Conservation (phyloP, 2,888 invertebrate species). For the Drosophila pseudotakahashii region DNA sequence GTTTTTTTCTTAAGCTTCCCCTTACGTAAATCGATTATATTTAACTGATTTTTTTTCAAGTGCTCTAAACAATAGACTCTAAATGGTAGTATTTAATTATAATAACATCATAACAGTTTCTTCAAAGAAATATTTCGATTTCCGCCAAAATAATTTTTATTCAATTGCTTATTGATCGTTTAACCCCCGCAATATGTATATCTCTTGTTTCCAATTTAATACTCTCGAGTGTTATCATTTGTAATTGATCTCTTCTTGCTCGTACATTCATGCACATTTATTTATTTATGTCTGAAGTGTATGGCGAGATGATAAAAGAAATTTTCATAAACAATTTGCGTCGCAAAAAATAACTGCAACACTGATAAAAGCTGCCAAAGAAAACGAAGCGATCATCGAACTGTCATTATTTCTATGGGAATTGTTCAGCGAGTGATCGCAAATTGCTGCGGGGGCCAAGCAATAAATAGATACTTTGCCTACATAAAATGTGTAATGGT, state of each 20-base stretch:
- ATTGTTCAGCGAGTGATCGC: slow-evolving; percentile 45
- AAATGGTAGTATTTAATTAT: background rate
- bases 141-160: slow-evolving; percentile 3
- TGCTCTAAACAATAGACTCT: slow-evolving; percentile 10
- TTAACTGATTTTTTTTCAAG: background rate
- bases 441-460: slow-evolving; percentile 58
- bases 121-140: background rate
- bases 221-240: background rate
- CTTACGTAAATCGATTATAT: background rate
- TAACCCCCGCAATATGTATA: slow-evolving; percentile 10
- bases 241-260: slow-evolving; percentile 4
- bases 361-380: slow-evolving; percentile 13
- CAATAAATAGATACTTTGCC: slow-evolving; percentile 60
- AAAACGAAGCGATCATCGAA: slow-evolving; percentile 9
- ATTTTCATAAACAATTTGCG: slow-evolving; percentile 17
- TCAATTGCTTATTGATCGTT: slow-evolving; percentile 11
- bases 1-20: background rate
- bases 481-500: slow-evolving; percentile 54
- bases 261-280: background rate
- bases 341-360: slow-evolving; percentile 27
- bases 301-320: slow-evolving; percentile 16
- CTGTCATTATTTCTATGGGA: slow-evolving; percentile 5
- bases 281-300: background rate
- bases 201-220: slow-evolving; percentile 14
- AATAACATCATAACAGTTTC: slow-evolving; percentile 1